Evolutionary conservation across 2,797 vertebrate species (phyloP).

Genomic region (Catostomus latipinnis): DNA sequence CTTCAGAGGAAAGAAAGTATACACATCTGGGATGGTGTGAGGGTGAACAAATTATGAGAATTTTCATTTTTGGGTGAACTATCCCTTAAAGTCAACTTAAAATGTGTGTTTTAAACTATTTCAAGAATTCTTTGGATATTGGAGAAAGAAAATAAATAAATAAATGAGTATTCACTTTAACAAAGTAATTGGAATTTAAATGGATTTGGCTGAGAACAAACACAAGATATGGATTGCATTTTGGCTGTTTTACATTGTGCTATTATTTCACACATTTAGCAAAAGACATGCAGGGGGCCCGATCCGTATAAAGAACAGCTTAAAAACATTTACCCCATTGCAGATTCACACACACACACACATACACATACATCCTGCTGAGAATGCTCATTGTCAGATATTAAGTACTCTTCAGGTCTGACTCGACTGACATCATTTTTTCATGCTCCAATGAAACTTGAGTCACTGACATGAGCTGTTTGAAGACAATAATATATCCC

Average conservation of each 20-base stretch:
- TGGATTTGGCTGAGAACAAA: constrained; percentile 39
- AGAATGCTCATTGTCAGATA: constrained; percentile 34
- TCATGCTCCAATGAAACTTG: constrained; percentile 30
- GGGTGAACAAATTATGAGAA: no score
- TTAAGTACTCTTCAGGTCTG: constrained; percentile 29
- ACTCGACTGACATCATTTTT: constrained; percentile 18
- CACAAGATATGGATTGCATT: constrained; percentile 28
- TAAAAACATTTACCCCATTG: neutral
- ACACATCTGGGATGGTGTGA: no score
- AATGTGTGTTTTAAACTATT: constrained; percentile 12
- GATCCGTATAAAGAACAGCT: neutral
- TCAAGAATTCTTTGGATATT: neutral
- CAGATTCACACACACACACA: constrained; percentile 1
- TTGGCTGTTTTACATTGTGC: constrained; percentile 31
- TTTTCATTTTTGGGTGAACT: no score
- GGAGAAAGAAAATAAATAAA: constrained; percentile 15
- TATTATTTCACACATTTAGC: constrained; percentile 35
- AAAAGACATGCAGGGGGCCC: constrained; percentile 19
- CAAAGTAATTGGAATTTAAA: constrained; percentile 30
- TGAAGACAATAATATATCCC: constrained; percentile 28
- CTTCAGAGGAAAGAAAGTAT: no score
- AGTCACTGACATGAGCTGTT: constrained; percentile 26
- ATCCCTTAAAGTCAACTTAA: neutral
- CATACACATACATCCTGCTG: neutral
- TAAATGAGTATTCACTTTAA: constrained; percentile 17